Base-by-base conservation (phyloP, 1,140 invertebrate genomes). In the Lordiphosa mommai region DNA sequence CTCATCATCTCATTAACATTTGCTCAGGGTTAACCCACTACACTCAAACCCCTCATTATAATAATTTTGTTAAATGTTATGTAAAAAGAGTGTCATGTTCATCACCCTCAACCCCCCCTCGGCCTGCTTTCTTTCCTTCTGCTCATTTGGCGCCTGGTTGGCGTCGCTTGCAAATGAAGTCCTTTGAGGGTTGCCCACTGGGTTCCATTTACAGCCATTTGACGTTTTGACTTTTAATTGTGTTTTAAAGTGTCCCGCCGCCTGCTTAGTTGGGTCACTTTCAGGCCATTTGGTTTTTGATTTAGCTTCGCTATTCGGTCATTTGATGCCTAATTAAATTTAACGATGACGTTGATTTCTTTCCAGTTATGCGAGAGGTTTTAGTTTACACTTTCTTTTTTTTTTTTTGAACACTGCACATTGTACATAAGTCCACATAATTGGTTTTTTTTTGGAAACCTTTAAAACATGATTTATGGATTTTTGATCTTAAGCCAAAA, bases 251-350 rank as follows among this genome's bases (percentile, higher is more conserved):
- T 82, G 77, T 84, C 68, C 41, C 52, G 52, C 48, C 9, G 9
- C 8, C n/a, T 32, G 27, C 38, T 17, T 43, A 30, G 50, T 72
- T 49, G 59, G 65, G 49, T 63, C 57, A 46, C 58, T 67, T 82
- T 82, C 76, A 77, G 72, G 59, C 61, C 72, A 87, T 76, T 87
- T 80, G 61, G 49, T 49, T 80, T 74, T 79, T 84, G 82, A 86
- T 86, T 86, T 72, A 87, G 67, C 60, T 59, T 48, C 60, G 37
- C 48, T 59, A 37, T 68, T 63, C 57, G 64, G 84, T 76, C 64
- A 87, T 84, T 84, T 87, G 84, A 87, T 76, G 84, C 77, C 77
- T 87, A 87, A 87, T 87, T 87, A 87, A 87, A 84, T 84, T 72
- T 87, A 87, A 87, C 84, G 84, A 87, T 69, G 69, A 72, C 69